Evolutionary conservation across 2,797 vertebrate species (phyloP), one percentile per base, ranked within the genome.

Genomic region (Champsocephalus gunnari): DNA sequence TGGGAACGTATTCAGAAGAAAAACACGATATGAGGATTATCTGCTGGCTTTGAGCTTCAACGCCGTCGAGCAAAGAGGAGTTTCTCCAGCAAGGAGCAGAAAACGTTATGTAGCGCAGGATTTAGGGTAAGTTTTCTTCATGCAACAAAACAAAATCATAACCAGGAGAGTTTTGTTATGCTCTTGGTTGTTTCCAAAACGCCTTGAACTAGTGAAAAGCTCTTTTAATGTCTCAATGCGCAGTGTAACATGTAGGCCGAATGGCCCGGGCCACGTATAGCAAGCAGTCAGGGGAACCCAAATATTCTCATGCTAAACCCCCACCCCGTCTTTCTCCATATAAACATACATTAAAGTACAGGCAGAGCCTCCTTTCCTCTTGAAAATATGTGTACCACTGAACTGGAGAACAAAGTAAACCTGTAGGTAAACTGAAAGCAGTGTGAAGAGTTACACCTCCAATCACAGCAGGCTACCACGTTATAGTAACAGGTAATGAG

Each of bases 91-190:
- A 66, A 75, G 73, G 66, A 84, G 67, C 64, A 72, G 67, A 79
- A 28, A 28, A 79, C 80, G 87, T 82, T 85, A 93, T 93, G 92
- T 94, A 93, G 87, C 80, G 49, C 75, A 84, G 67, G 65, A 89
- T 43, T 63, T 19, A 77, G 60, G 93, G 93, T 94, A 82, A 92
- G 90, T 89, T 75, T n/a, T 51, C n/a, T 41, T 49, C 43, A 45
- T 62, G 44, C 24, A 7, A 3, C 17, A 17, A n/a, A 9, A 21
- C 5, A 54, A 62, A 14, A 19, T 0, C 21, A 3, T 16, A 11
- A 14, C 3, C 12, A 32, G 6, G 43, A n/a, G 24, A 54, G 4
- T 24, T 48, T 24, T 56, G 1, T 38, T 73, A 4, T 79, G 34
- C 12, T 41, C 0, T 16, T 14, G 11, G 2, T 11, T 38, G 10